These are phyloP conservation scores for Clarias platycephalus DNA, from an alignment of 2,797 vertebrate species.

Conservation along the genomic window DNA sequence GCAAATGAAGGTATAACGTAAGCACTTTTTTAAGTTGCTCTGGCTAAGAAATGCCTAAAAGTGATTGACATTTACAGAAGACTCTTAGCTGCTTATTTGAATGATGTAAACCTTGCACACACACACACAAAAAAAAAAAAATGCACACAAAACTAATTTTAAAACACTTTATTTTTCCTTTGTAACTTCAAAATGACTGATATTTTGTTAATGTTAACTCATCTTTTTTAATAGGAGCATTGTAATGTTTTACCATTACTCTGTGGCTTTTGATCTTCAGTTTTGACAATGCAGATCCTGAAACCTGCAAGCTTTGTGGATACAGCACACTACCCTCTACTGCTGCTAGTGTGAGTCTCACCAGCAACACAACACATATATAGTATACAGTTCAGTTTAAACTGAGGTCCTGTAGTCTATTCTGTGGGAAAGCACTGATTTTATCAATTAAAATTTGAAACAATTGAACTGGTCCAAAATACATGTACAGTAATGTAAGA, in stretches of 20 bases:
- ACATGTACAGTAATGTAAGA: neutral
- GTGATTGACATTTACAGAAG: too few species aligned
- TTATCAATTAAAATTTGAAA: neutral
- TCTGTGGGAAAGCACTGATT: neutral
- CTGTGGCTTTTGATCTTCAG: constrained; percentile 63
- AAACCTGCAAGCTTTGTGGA: constrained; percentile 90
- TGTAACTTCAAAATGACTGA: neutral
- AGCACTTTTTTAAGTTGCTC: too few species aligned
- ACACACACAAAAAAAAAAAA: neutral
- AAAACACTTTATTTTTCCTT: neutral
- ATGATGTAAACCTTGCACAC: too few species aligned
- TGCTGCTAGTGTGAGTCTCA: constrained; percentile 89
- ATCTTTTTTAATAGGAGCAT: neutral
- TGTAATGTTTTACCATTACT: neutral
- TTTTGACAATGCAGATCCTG: constrained; percentile 87
- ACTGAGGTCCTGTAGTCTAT: neutral
- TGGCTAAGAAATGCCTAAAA: too few species aligned
- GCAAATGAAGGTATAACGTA: too few species aligned
- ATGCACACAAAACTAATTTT: neutral
- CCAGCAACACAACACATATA: neutral
- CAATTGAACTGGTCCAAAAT: neutral
- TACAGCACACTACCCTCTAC: constrained; percentile 85
- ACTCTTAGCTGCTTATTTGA: too few species aligned
- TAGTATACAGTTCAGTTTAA: neutral
- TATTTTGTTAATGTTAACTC: neutral